phyloP scores from a whole-genome alignment of 2,888 invertebrate species.

The Anodontia alba region DNA sequence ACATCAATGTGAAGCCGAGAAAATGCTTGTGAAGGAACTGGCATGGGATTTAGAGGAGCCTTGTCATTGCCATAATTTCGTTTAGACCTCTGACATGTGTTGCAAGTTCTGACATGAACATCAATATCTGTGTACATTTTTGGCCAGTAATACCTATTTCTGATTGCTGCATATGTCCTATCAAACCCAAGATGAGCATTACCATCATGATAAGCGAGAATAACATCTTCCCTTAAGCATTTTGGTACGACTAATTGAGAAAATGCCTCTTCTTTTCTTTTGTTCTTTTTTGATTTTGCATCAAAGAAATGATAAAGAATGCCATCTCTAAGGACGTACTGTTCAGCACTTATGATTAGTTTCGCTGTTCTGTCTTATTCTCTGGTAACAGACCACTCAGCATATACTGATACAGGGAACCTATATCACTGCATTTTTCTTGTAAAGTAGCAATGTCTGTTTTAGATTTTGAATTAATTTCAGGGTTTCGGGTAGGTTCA shows the following conservation, averaged over 20 bases:
- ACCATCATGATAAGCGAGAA: slow-evolving; percentile 52
- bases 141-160: slow-evolving; percentile 54
- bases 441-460: slow-evolving; percentile 29
- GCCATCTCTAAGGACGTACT: slow-evolving; percentile 36
- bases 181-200: slow-evolving; percentile 45
- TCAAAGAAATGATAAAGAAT: slow-evolving; percentile 44
- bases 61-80: slow-evolving; percentile 18
- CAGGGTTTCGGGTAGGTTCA: neutral
- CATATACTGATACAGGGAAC: slow-evolving; percentile 27
- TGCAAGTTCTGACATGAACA: slow-evolving; percentile 39
- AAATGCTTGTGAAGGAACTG: slow-evolving; percentile 17
- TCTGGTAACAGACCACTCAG: slow-evolving; percentile 33
- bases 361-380: slow-evolving; percentile 16
- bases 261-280: neutral
- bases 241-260: slow-evolving; percentile 46
- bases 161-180: slow-evolving; percentile 41
- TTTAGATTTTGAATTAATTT: neutral
- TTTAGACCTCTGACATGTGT: slow-evolving; percentile 48
- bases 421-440: slow-evolving; percentile 28
- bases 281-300: slow-evolving; percentile 22
- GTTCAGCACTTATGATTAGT: slow-evolving; percentile 21
- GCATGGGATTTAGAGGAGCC: slow-evolving; percentile 39
- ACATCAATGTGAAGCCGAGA: slow-evolving; percentile 57
- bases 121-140: slow-evolving; percentile 53
- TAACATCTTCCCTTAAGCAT: slow-evolving; percentile 38